A percentile compares a stretch with the other conserved stretches of the same genome.
phyloP scores from a whole-genome alignment of 2,113 vertebrate species.

The Prunella fulvescens region DNA sequence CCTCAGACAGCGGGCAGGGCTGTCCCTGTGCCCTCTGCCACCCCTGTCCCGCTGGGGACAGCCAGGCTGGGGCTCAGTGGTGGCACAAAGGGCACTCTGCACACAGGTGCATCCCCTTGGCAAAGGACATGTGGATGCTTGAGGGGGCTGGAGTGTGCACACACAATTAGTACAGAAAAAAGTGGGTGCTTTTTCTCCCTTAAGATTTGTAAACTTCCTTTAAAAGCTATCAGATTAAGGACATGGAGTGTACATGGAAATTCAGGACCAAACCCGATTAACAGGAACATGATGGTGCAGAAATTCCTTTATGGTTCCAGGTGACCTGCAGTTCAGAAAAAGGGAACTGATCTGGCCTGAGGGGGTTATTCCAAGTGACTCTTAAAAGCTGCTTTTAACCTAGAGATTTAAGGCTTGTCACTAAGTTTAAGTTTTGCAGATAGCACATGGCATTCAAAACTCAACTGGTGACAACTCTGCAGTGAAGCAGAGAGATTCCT shows the following conservation, averaged over 20 bases:
- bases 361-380: not conserved
- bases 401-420: not conserved
- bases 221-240: not conserved
- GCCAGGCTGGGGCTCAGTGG: not conserved
- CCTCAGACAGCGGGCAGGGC: not conserved
- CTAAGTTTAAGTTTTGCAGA: not conserved
- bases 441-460: not conserved
- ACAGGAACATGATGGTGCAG: not conserved
- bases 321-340: not conserved
- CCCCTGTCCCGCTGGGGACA: not conserved
- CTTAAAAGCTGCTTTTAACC: not conserved
- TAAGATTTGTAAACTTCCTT: not conserved
- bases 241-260: not conserved
- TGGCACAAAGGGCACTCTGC: not conserved
- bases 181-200: not conserved
- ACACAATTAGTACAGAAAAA: not conserved
- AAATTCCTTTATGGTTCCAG: not conserved
- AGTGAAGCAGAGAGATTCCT: not conserved
- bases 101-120: not conserved
- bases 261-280: not conserved
- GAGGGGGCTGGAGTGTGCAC: rapidly evolving
- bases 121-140: rapidly evolving
- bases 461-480: not conserved
- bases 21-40: not conserved
- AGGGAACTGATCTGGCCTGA: not conserved